phyloP scores from a whole-genome alignment of 2,113 vertebrate species.

The Ammodramus savannarum region DNA sequence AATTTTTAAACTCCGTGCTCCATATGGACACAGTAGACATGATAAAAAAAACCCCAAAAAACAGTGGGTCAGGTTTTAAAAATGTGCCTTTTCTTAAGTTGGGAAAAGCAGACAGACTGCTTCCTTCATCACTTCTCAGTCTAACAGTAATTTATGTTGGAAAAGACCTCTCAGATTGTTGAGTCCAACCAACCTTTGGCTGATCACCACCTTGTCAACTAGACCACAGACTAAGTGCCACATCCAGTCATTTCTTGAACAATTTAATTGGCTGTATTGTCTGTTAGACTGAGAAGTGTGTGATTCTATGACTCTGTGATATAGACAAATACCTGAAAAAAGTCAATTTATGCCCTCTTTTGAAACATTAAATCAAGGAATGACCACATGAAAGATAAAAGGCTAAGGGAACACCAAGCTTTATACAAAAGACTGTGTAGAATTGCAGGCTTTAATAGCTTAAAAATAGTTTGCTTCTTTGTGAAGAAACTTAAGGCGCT shows the following conservation, averaged over 20 bases:
- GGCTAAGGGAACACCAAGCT: background rate
- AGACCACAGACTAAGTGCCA: too few species aligned
- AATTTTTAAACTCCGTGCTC: background rate
- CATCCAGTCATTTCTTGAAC: too few species aligned
- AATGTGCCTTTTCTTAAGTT: background rate
- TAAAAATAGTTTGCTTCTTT: background rate
- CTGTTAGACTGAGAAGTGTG: too few species aligned
- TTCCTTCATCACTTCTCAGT: background rate
- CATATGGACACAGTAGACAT: background rate
- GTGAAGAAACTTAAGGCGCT: background rate
- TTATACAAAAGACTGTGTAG: background rate
- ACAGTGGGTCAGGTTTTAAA: background rate
- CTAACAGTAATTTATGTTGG: background rate
- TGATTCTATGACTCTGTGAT: background rate
- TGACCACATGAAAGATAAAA: background rate
- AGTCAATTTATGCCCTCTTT: background rate
- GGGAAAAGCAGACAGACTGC: background rate
- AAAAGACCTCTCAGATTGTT: too few species aligned
- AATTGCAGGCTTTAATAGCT: background rate
- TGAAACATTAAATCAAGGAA: background rate
- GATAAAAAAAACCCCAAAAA: background rate
- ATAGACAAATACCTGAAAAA: background rate
- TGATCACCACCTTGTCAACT: too few species aligned
- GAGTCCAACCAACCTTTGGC: too few species aligned
- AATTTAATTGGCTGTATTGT: too few species aligned